phyloP scores from a whole-genome alignment of 2,888 invertebrate genomes.

The Gortyna flavago region DNA sequence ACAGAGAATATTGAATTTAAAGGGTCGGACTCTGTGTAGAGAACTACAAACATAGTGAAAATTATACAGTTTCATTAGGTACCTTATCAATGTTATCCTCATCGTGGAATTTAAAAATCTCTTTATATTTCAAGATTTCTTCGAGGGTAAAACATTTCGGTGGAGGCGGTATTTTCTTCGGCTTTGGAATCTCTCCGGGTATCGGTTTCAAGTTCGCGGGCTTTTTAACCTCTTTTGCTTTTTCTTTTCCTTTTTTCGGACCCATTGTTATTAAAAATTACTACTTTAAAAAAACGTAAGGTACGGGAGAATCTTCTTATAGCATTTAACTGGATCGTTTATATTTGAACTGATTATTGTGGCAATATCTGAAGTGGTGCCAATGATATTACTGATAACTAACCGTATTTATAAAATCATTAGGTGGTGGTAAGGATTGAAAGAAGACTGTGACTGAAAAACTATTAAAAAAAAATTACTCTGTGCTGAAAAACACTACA shows the following conservation, averaged over 20 bases:
- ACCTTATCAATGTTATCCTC: slow-evolving; percentile 85
- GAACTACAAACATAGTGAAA: not conserved
- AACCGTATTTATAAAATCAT: not conserved
- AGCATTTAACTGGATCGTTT: not conserved
- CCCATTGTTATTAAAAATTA: slow-evolving; percentile 66
- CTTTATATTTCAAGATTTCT: slow-evolving; percentile 80
- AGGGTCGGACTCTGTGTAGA: not conserved
- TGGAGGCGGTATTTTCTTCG: slow-evolving; percentile 84
- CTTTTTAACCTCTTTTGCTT: not conserved
- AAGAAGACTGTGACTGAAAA: slow-evolving; percentile 2
- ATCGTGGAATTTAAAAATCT: slow-evolving; percentile 80
- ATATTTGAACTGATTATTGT: not conserved
- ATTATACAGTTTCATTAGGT: not conserved
- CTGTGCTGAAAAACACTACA: slow-evolving; percentile 4
- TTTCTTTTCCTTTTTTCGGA: slow-evolving; percentile 71
- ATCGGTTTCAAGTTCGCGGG: slow-evolving; percentile 4
- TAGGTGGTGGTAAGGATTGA: not conserved
- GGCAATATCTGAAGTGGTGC: not conserved
- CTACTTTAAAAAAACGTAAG: not conserved
- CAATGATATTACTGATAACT: not conserved
- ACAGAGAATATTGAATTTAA: not conserved
- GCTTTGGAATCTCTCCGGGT: slow-evolving; percentile 77
- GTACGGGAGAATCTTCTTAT: not conserved
- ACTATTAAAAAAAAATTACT: not conserved
- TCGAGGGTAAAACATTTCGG: slow-evolving; percentile 82